Evolutionary conservation across 2,797 vertebrate species (phyloP).

Genomic region (Decapterus maruadsi): DNA sequence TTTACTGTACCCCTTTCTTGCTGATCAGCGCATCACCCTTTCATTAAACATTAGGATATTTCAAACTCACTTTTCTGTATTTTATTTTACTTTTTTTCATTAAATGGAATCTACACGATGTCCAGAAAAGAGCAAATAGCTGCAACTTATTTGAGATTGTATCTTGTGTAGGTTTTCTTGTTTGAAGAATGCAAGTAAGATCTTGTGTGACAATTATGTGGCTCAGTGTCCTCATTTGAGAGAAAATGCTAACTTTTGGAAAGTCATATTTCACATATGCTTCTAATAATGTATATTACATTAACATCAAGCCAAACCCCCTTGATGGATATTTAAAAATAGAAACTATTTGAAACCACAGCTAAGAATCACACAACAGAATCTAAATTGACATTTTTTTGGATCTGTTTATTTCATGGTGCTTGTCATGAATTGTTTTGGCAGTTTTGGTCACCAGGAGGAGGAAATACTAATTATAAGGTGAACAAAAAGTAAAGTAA

Average conservation of each 20-base stretch:
- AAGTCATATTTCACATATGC: conserved; percentile 30
- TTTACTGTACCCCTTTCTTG: conserved; percentile 87
- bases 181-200: conserved; percentile 45
- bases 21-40: conserved; percentile 85
- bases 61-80: conserved; percentile 84
- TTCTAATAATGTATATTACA: conserved; percentile 41
- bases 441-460: background rate
- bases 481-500: background rate
- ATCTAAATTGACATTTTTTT: conserved; percentile 15
- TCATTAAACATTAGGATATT: conserved; percentile 90
- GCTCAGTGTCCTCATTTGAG: conserved; percentile 31
- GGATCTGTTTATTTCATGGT: conserved; percentile 14
- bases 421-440: conserved; percentile 30
- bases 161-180: conserved; percentile 55
- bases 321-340: conserved; percentile 2
- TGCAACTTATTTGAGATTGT: conserved; percentile 56
- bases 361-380: background rate
- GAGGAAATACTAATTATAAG: background rate
- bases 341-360: conserved; percentile 24
- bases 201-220: conserved; percentile 25
- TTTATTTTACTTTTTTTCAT: conserved; percentile 78
- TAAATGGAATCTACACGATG: conserved; percentile 66
- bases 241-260: conserved; percentile 25
- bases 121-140: conserved; percentile 62
- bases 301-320: conserved; percentile 24